phyloP scores from a whole-genome alignment of 2,797 vertebrate species.

The Lates japonicus region DNA sequence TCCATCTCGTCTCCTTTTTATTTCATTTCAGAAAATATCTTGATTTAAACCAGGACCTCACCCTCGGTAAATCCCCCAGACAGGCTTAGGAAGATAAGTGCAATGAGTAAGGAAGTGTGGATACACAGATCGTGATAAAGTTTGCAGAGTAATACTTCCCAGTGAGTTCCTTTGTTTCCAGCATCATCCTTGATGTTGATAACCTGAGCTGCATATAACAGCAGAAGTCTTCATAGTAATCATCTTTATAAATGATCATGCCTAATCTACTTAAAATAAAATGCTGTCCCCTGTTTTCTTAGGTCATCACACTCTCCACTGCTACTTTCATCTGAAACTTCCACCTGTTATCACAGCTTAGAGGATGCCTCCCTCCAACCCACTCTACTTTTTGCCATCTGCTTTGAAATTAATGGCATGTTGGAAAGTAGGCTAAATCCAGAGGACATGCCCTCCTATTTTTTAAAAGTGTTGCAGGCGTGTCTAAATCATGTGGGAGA shows the following conservation, averaged over 20 bases:
- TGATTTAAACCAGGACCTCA: constrained; percentile 52
- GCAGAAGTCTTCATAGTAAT: constrained; percentile 20
- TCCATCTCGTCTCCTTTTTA: constrained; percentile 44
- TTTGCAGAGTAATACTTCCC: constrained; percentile 38
- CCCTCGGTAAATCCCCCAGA: constrained; percentile 53
- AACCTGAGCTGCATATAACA: constrained; percentile 21
- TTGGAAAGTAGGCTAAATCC: constrained; percentile 87
- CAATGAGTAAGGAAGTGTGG: constrained; percentile 52
- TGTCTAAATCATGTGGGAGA: constrained; percentile 69
- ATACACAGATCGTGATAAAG: constrained; percentile 50
- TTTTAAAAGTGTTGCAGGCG: constrained; percentile 75
- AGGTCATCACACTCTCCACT: constrained; percentile 44
- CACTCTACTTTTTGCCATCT: constrained; percentile 77
- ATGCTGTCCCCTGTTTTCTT: constrained; percentile 49
- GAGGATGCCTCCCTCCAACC: constrained; percentile 56
- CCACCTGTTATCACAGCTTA: constrained; percentile 73
- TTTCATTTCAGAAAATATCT: constrained; percentile 56
- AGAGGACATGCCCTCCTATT: constrained; percentile 81
- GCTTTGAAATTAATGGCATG: constrained; percentile 86
- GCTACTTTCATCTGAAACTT: constrained; percentile 47
- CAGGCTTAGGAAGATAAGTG: constrained; percentile 41
- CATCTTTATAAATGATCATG: constrained; percentile 43
- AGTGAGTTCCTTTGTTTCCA: constrained; percentile 12
- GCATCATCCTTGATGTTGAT: background rate
- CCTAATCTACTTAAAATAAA: constrained; percentile 64